Evolutionary conservation across 2,888 invertebrate genomes (phyloP).

Genomic region (Orthosia gothica): DNA sequence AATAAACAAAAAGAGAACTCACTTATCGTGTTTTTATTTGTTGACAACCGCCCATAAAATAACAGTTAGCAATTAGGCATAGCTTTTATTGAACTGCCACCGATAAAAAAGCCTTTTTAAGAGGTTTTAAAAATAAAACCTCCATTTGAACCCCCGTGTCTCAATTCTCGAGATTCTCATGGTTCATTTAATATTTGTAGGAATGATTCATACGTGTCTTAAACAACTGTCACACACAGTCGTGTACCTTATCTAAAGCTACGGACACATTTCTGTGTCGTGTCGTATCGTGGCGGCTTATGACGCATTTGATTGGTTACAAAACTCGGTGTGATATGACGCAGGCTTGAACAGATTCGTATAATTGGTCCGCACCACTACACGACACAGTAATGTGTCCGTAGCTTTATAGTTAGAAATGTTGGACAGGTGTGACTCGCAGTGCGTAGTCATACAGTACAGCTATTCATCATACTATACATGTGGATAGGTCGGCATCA

Average conservation of each 20-base stretch:
- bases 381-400: no score
- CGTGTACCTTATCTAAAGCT: not conserved
- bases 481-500: conserved; percentile 12
- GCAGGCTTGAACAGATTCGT: no score
- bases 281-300: no score
- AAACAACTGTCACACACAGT: conserved; percentile 33
- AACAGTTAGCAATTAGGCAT: not conserved
- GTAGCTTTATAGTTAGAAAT: conserved; percentile 2
- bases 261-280: no score
- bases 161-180: not conserved
- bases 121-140: conserved; percentile 7
- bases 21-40: no score
- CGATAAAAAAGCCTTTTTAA: no score
- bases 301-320: no score
- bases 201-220: conserved; percentile 13
- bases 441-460: not conserved
- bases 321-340: no score
- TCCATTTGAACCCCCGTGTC: not conserved
- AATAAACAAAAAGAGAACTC: no score
- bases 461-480: conserved; percentile 36
- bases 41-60: no score
- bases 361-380: no score
- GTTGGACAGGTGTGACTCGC: conserved; percentile 28
- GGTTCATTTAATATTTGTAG: conserved; percentile 26
- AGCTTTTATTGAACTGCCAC: no score